Base-by-base conservation (phyloP, 2,888 invertebrate species). In the Plebejus melissa region DNA sequence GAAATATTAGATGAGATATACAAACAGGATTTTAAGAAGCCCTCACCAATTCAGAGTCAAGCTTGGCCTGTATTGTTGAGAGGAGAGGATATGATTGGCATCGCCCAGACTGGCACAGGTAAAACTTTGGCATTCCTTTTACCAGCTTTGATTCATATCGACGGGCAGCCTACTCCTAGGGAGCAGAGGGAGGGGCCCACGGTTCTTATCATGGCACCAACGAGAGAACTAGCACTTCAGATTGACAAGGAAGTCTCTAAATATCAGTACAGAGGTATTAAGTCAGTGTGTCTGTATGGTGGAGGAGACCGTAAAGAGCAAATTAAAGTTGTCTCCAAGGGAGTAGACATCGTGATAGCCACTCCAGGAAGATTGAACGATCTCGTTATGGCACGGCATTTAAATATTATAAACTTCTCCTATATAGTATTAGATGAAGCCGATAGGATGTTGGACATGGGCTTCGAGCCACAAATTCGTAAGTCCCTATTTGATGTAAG, bases 281-380 rank as follows among this genome's bases (percentile, higher is more conserved):
- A 95, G 87, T 96, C 97, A 70, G 96, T 97, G 22, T 99, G 99
- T 85, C 88, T 99, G 0, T 99, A 99, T 90, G 99, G 99, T 74
- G 99, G 99, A 32, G 98, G 97, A 0, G 96, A 95, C 85, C 94
- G 98, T 0, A 94, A 94, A 57, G 95, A 96, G 75, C 99, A 99
- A 90, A 96, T 98, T 5, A 94, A 95, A 77, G 90, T 93, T 7
- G 95, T 98, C 0, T 91, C 94, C 1, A 94, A 94, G 79, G 98
- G 98, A n/a, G 97, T 98, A 0, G 98, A 99, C 87, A 98, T 99
- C 78, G 96, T 99, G 0, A 98, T 99, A 80, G 99, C 98, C 5
- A 99, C 99, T 1, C 99, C 99, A 0, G 99, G 99, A 1, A 94
- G 99, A 75, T 94, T 99, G 0, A 98, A 98, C 87, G 99, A 99